These are phyloP conservation scores for Saiga tatarica DNA, from an alignment of 2,113 vertebrate genomes.

Conservation along the genomic window DNA sequence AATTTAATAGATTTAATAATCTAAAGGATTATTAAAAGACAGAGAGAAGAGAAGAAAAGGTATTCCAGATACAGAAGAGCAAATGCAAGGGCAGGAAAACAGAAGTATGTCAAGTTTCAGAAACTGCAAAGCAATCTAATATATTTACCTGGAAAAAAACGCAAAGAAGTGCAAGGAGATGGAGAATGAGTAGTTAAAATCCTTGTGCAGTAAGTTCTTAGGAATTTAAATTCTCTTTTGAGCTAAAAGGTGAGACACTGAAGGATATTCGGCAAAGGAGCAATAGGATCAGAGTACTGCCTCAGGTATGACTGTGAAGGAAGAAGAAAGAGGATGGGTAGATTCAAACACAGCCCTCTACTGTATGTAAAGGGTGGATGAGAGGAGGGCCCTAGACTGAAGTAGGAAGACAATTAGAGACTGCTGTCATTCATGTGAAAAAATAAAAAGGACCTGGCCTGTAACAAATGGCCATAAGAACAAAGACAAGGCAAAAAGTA, in stretches of 20 bases:
- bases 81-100: neutral
- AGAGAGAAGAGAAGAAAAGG: neutral
- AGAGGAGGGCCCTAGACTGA: neutral
- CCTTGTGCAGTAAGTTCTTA: neutral
- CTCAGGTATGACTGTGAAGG: neutral
- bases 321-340: neutral
- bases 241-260: neutral
- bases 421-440: neutral
- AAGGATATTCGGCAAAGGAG: neutral
- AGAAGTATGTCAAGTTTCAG: neutral
- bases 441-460: neutral
- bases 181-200: neutral
- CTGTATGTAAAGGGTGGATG: neutral
- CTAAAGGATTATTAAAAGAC: neutral
- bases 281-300: neutral
- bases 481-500: neutral
- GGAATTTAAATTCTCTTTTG: neutral
- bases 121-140: neutral
- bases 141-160: neutral
- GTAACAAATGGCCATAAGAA: neutral
- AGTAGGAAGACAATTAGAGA: neutral
- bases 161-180: neutral
- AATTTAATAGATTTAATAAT: constrained; percentile 33
- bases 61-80: neutral
- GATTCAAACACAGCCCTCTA: neutral